These are phyloP conservation scores for Hetaerina americana DNA, from an alignment of 1,140 invertebrate genomes.

Conservation along the genomic window DNA sequence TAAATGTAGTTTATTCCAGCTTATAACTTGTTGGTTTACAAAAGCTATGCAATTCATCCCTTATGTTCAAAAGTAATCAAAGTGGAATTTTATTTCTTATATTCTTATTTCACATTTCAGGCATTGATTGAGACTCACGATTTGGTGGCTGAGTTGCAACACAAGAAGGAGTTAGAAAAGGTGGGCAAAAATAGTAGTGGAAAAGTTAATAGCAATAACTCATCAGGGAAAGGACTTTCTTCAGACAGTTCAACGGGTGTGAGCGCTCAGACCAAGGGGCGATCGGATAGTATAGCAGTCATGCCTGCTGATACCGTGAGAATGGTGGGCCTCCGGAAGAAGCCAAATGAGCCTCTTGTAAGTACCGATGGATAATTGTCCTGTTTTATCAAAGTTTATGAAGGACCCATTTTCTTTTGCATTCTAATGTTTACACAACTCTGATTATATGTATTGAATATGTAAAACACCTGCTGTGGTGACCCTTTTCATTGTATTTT, in stretches of 20 bases:
- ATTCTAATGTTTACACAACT: too few species aligned
- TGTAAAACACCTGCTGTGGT: too few species aligned
- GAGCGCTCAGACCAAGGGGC: slow-evolving; percentile 1
- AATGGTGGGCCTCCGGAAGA: slow-evolving; percentile 79
- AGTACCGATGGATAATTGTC: slow-evolving; percentile 16
- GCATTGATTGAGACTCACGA: slow-evolving; percentile 56
- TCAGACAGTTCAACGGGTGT: neutral
- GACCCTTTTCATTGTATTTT: too few species aligned
- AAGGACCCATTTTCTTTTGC: too few species aligned
- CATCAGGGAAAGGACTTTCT: neutral
- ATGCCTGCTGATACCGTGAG: slow-evolving; percentile 65
- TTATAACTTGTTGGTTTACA: too few species aligned
- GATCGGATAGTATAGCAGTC: slow-evolving; percentile 7
- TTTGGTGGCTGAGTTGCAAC: slow-evolving; percentile 35
- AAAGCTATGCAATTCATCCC: too few species aligned
- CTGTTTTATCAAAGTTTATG: too few species aligned
- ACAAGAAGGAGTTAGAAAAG: neutral
- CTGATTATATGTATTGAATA: too few species aligned
- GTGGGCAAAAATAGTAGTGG: neutral
- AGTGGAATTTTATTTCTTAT: too few species aligned
- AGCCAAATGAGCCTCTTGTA: slow-evolving; percentile 78
- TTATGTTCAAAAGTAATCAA: too few species aligned
- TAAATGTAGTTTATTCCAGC: too few species aligned
- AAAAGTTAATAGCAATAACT: neutral
- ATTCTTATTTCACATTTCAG: slow-evolving; percentile 24